Evolutionary conservation across 2,113 vertebrate genomes (phyloP).

Genomic region (Xiphorhynchus elegans): DNA sequence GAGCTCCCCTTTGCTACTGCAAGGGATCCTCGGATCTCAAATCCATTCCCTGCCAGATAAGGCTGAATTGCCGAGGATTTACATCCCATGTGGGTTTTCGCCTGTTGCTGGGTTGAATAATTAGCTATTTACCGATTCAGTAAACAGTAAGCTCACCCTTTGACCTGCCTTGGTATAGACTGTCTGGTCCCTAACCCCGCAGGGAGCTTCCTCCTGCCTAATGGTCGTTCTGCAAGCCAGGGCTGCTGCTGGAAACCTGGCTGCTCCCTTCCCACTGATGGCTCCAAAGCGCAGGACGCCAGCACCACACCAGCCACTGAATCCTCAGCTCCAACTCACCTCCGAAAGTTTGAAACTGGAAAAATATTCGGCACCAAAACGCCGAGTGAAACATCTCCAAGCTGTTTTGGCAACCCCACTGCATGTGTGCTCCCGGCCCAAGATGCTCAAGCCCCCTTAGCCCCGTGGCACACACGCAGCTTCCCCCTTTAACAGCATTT

Average conservation of each 20-base stretch:
- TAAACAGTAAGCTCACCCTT: conserved; percentile 13
- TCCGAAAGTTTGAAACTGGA: not conserved
- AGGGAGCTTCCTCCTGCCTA: not conserved
- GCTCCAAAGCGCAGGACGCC: not conserved
- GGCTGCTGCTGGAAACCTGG: not conserved
- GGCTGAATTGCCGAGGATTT: not conserved
- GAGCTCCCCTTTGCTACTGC: not conserved
- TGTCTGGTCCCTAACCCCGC: conserved; percentile 29
- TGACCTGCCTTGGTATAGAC: conserved; percentile 15
- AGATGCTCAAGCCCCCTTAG: not conserved
- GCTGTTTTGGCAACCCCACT: rapidly evolving
- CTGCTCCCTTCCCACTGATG: not conserved
- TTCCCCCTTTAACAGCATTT: not conserved
- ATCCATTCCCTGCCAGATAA: not conserved
- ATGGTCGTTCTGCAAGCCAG: not conserved
- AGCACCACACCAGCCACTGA: not conserved
- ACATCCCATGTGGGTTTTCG: not conserved
- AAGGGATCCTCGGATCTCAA: not conserved
- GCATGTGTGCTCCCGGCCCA: rapidly evolving
- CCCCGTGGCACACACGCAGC: not conserved
- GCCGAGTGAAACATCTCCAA: not conserved
- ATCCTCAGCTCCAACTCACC: not conserved
- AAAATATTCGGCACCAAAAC: not conserved
- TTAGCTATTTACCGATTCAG: conserved; percentile 29
- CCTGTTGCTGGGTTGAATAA: conserved; percentile 24